Conservation (phyloP, 1,140 invertebrate species). For the Holcopasites calliopsidis region DNA sequence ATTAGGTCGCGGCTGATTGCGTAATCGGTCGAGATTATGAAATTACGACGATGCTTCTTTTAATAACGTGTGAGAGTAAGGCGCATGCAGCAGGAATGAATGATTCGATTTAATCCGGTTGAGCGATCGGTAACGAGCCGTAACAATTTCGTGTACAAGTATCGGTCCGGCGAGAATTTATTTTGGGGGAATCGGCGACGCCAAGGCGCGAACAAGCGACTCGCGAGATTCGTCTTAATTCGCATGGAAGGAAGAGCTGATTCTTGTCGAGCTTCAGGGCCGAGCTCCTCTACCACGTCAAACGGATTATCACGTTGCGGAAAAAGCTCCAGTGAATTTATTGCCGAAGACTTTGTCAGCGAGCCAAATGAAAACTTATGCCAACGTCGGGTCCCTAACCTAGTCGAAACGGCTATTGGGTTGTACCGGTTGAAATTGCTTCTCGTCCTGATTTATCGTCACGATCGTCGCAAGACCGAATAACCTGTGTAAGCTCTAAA, state of each 20-base stretch:
- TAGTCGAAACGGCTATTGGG: conserved; percentile 38
- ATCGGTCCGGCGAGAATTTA: conserved; percentile 19
- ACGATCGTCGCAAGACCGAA: neutral
- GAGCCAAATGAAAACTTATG: conserved; percentile 60
- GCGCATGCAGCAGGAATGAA: too few species aligned
- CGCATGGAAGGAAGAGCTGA: conserved; percentile 34
- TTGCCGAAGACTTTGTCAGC: conserved; percentile 55
- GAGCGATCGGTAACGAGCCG: conserved; percentile 9
- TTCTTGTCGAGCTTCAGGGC: conserved; percentile 47
- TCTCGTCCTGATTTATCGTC: conserved; percentile 34
- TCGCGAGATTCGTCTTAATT: conserved; percentile 61
- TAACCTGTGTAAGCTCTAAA: conserved; percentile 9
- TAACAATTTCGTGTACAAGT: neutral
- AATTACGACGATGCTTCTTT: neutral
- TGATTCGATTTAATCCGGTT: conserved; percentile 9
- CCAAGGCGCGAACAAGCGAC: neutral
- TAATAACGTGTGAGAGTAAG: neutral
- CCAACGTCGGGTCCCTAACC: conserved; percentile 23
- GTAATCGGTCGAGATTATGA: conserved; percentile 47
- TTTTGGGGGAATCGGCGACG: neutral
- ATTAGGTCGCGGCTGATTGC: conserved; percentile 9
- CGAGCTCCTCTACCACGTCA: conserved; percentile 16
- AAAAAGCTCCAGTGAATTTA: conserved; percentile 62
- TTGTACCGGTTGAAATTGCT: conserved; percentile 38
- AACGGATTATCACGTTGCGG: conserved; percentile 57